A percentile compares a stretch with the other conserved stretches of the same genome.
Evolutionary conservation across 1,140 invertebrate species (phyloP).

Genomic region (Manduca sexta): DNA sequence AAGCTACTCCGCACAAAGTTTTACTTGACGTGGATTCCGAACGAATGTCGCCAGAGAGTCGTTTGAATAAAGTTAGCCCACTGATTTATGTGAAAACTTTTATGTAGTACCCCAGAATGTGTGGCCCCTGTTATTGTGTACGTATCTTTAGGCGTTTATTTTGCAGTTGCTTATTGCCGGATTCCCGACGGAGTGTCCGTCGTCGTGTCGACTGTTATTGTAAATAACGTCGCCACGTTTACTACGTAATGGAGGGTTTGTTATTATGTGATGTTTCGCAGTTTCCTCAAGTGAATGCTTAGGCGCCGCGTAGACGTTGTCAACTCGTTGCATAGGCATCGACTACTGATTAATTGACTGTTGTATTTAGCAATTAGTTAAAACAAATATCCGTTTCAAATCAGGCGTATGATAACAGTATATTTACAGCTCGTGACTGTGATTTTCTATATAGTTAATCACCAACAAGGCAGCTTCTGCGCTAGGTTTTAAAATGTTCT

Average conservation of each 20-base stretch:
- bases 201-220: conserved; percentile 13
- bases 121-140: conserved; percentile 40
- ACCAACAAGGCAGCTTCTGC: too few species aligned
- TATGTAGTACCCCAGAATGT: conserved; percentile 30
- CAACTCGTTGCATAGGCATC: too few species aligned
- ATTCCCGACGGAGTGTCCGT: conserved; percentile 22
- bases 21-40: conserved; percentile 52
- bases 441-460: too few species aligned
- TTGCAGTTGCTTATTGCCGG: conserved; percentile 23
- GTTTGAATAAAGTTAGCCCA: conserved; percentile 66
- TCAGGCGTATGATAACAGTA: too few species aligned
- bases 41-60: conserved; percentile 65
- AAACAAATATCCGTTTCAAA: too few species aligned
- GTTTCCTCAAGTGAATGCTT: background rate
- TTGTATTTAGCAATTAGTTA: too few species aligned
- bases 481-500: too few species aligned
- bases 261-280: background rate
- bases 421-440: too few species aligned
- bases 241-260: background rate
- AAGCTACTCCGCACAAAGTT: conserved; percentile 45
- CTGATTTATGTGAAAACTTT: conserved; percentile 67
- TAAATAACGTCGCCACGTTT: conserved; percentile 23
- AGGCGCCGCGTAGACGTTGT: too few species aligned
- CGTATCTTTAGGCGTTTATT: conserved; percentile 41
- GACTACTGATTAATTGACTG: too few species aligned